These are phyloP conservation scores for Pseudochaenichthys georgianus DNA, from an alignment of 2,797 vertebrate genomes.

Conservation along the genomic window DNA sequence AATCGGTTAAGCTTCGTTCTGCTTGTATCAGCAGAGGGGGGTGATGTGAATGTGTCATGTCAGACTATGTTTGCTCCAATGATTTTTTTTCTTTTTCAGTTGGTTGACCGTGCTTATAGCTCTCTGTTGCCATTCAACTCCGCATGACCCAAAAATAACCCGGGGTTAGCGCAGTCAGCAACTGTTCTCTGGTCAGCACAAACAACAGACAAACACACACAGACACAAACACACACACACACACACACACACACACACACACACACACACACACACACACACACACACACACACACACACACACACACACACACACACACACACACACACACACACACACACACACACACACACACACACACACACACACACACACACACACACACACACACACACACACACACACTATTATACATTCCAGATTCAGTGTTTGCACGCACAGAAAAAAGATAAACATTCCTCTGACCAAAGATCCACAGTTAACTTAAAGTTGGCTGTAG, in stretches of 20 bases:
- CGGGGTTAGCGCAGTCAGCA: slow-evolving; percentile 67
- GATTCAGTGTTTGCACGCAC: slow-evolving; percentile 39
- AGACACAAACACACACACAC: slow-evolving; percentile 1
- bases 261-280: slow-evolving; percentile 10
- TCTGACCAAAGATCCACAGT: slow-evolving; percentile 11
- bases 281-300: slow-evolving; percentile 6
- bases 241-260: slow-evolving; percentile 7
- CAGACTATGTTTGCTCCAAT: slow-evolving; percentile 49
- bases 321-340: slow-evolving; percentile 5
- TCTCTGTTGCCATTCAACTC: slow-evolving; percentile 65
- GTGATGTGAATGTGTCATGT: slow-evolving; percentile 53
- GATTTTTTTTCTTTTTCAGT: slow-evolving; percentile 40
- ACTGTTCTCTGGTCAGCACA: slow-evolving; percentile 69
- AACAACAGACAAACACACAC: slow-evolving; percentile 44
- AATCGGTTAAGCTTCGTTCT: slow-evolving; percentile 2
- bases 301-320: slow-evolving; percentile 10
- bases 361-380: slow-evolving; percentile 5
- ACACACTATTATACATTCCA: slow-evolving; percentile 32
- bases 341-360: slow-evolving; percentile 4
- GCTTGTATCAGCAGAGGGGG: slow-evolving; percentile 41
- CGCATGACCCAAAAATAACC: slow-evolving; percentile 74
- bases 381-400: slow-evolving; percentile 7
- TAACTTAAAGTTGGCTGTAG: slow-evolving; percentile 9
- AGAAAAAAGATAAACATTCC: slow-evolving; percentile 21
- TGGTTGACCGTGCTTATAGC: slow-evolving; percentile 43